phyloP scores from a whole-genome alignment of 1,140 invertebrate species.

The Lucilia sericata region DNA sequence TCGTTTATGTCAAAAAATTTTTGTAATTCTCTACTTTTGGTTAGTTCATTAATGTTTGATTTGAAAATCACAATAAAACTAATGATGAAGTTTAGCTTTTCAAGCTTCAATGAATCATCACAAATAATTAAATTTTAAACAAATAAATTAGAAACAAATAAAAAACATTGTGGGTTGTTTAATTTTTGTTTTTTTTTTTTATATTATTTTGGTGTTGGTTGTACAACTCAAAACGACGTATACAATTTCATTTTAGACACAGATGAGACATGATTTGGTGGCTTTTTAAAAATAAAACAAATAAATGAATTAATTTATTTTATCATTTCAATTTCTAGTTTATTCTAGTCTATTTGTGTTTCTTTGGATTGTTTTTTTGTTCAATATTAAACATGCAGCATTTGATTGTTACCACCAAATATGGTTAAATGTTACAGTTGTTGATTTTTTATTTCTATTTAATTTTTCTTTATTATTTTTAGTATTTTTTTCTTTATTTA shows the following conservation, averaged over 20 bases:
- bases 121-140: background rate
- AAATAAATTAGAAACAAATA: background rate
- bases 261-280: background rate
- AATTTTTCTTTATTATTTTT: background rate
- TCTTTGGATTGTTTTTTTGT: too few species aligned
- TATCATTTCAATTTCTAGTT: background rate
- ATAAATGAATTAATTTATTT: too few species aligned
- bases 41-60: too few species aligned
- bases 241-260: background rate
- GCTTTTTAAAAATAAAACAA: background rate
- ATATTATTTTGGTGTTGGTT: background rate
- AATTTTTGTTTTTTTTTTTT: background rate
- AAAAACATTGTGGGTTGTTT: constrained; percentile 17
- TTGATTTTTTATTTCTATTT: background rate
- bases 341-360: background rate
- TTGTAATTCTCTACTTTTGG: too few species aligned
- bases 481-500: background rate
- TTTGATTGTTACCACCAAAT: constrained; percentile 11
- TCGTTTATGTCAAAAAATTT: too few species aligned
- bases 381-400: background rate
- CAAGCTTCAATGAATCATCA: too few species aligned
- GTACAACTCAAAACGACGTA: background rate
- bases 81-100: too few species aligned
- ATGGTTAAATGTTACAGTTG: constrained; percentile 33
- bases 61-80: too few species aligned